These are phyloP conservation scores for Cricetomys ansorgei DNA, from an alignment of 2,113 vertebrate species.

Conservation along the genomic window DNA sequence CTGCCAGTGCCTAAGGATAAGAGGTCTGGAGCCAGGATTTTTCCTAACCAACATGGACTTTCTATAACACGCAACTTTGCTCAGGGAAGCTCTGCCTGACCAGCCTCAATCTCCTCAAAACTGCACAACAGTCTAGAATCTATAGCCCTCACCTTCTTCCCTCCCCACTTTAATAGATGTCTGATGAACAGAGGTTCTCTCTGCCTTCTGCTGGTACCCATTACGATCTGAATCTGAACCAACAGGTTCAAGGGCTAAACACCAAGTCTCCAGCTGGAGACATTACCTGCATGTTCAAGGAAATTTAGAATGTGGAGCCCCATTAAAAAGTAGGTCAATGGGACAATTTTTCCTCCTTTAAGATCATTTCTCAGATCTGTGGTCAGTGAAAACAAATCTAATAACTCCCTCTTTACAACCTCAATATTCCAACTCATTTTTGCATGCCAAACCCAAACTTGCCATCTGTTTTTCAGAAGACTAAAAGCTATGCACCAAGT, in stretches of 20 bases:
- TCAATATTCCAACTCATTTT: background rate
- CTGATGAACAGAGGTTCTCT: background rate
- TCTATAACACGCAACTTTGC: background rate
- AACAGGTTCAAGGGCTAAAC: background rate
- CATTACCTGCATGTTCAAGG: background rate
- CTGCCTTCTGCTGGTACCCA: background rate
- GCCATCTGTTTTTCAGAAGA: background rate
- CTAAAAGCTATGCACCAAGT: background rate
- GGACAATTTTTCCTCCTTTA: background rate
- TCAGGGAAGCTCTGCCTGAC: background rate
- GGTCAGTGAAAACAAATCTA: background rate
- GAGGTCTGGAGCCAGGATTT: background rate
- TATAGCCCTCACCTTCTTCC: background rate
- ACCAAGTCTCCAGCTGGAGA: no score
- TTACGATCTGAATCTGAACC: background rate
- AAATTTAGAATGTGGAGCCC: background rate
- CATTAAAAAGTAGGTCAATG: background rate
- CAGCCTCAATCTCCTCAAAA: background rate
- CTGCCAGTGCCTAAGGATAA: background rate
- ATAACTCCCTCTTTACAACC: background rate
- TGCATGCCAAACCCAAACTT: background rate
- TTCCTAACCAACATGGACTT: fast-evolving
- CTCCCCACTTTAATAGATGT: background rate
- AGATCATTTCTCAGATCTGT: background rate
- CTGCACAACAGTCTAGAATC: background rate